Evolutionary conservation across 2,113 vertebrate species (phyloP), one percentile per base, ranked within the genome.

Genomic region (Clupea harengus): DNA sequence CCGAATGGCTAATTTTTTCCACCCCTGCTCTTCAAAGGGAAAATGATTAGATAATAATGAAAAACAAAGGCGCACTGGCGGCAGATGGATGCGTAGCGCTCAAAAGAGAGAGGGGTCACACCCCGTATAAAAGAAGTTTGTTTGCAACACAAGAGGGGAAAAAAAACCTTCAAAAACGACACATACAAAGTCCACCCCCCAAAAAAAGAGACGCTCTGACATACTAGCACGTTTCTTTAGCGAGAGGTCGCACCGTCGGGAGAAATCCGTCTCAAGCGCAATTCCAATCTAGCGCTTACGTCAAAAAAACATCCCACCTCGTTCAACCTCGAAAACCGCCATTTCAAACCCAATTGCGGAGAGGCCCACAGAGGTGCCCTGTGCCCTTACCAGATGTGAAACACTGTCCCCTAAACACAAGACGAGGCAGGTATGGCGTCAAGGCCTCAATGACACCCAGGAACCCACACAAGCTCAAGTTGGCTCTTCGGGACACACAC

Each of bases 11-110:
- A 92, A 90, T 91, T 90, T 86, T 80, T 17, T 57, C 67, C 52
- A 84, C 82, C 72, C 57, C n/a, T 91, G 90, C 88, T 92, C 93
- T 94, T 94, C 92, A 93, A 94, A 94, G 92, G 91, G 91, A 92
- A 93, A 94, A 91, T 90, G 91, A 92, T 93, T 93, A 94, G 93
- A 95, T 93, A 92, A 93, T 93, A 93, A 92, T 87, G 81, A 85
- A 54, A 86, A 86, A 46, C 50, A 45, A 86, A 86, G 92, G 93
- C 92, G 88, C 92, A 89, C 91, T 91, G 92, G 91, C 92, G 90
- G 90, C 92, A 94, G 91, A 91, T 91, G 92, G 91, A 91, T 92
- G 92, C 91, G 91, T 92, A 91, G 18, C 25, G 46, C 18, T n/a
- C 54, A 22, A 87, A 80, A 39, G 50, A 80, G 80, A 60, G 22